Evolutionary conservation across 1,140 invertebrate species (phyloP).

Genomic region (Zaprionus nigranus): DNA sequence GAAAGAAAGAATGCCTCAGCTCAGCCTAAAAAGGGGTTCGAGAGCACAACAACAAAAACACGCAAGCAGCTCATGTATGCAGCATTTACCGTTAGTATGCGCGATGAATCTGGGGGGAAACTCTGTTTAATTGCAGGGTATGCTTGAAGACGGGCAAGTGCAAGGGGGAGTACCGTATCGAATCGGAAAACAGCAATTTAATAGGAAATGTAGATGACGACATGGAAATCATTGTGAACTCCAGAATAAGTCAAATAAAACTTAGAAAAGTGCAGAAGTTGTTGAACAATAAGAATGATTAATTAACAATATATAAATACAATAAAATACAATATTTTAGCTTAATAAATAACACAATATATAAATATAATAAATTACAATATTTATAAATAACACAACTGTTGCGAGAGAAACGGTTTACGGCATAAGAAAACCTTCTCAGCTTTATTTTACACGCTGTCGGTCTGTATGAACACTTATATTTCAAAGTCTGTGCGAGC

Average conservation of each 20-base stretch:
- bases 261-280: background rate
- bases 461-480: too few species aligned
- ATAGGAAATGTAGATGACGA: background rate
- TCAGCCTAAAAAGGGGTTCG: constrained; percentile 56
- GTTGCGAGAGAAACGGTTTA: too few species aligned
- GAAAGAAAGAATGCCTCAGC: background rate
- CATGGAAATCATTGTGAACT: background rate
- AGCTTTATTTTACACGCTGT: too few species aligned
- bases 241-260: background rate
- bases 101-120: background rate
- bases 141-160: background rate
- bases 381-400: too few species aligned
- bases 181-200: constrained; percentile 40
- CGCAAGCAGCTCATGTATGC: constrained; percentile 65
- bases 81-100: constrained; percentile 72
- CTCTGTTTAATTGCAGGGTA: constrained; percentile 38
- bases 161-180: background rate
- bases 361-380: too few species aligned
- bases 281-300: too few species aligned
- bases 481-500: too few species aligned
- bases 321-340: too few species aligned
- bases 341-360: too few species aligned
- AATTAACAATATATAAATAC: too few species aligned
- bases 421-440: too few species aligned
- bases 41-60: constrained; percentile 26